Evolutionary conservation across 1,140 invertebrate species (phyloP).

Genomic region (Bombus pascuorum): DNA sequence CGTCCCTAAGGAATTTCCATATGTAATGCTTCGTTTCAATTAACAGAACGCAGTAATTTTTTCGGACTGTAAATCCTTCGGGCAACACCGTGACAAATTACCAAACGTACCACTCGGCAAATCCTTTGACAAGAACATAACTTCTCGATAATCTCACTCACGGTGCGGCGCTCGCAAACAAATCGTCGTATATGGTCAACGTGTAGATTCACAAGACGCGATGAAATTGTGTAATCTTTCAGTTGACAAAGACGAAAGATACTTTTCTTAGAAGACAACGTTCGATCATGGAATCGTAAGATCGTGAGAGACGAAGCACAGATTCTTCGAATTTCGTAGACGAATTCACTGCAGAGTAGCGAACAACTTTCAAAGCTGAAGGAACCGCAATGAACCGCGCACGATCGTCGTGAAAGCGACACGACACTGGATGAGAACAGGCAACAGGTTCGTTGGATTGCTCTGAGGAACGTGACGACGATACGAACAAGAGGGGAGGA

Average conservation of each 20-base stretch:
- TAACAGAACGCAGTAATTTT: not conserved
- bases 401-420: slow-evolving; percentile 58
- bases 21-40: not conserved
- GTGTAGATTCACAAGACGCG: not conserved
- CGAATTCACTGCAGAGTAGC: not conserved
- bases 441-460: slow-evolving; percentile 68
- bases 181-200: slow-evolving; percentile 1
- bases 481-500: slow-evolving; percentile 12
- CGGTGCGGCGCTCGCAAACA: not conserved
- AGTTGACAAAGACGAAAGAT: not conserved
- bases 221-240: not conserved
- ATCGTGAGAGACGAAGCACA: not conserved
- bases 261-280: not conserved
- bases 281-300: not conserved
- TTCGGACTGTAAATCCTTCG: not conserved
- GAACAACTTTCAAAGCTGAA: not conserved
- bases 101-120: not conserved
- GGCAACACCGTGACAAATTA: not conserved
- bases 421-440: slow-evolving; percentile 63
- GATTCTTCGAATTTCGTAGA: not conserved
- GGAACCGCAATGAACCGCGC: slow-evolving; percentile 18
- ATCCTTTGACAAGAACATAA: not conserved
- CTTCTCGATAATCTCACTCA: not conserved
- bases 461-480: slow-evolving; percentile 56
- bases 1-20: no score